Evolutionary conservation across 1,140 invertebrate genomes (phyloP).

Genomic region (Zaprionus inermis): DNA sequence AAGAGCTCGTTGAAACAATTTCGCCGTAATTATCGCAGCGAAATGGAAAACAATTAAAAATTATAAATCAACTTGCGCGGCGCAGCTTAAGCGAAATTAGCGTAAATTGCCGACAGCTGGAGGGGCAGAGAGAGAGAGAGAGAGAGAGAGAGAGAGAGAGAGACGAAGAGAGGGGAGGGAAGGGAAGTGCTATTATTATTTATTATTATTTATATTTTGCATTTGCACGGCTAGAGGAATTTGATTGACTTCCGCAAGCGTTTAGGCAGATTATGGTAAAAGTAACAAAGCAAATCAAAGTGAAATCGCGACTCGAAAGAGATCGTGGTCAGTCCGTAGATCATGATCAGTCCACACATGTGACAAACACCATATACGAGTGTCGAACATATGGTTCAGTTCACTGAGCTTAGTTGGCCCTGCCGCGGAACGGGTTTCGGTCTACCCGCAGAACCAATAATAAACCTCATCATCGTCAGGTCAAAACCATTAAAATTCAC

Average conservation of each 20-base stretch:
- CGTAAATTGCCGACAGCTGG: slow-evolving; percentile 39
- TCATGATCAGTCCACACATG: neutral
- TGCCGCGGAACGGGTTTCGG: neutral
- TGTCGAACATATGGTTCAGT: neutral
- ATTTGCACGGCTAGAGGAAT: slow-evolving; percentile 33
- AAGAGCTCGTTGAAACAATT: slow-evolving; percentile 43
- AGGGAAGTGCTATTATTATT: slow-evolving; percentile 46
- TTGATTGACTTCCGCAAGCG: slow-evolving; percentile 57
- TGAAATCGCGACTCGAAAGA: slow-evolving; percentile 36
- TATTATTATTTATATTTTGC: slow-evolving; percentile 38
- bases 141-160: too few species aligned
- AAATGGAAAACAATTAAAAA: slow-evolving; percentile 55
- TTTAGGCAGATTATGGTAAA: slow-evolving; percentile 66
- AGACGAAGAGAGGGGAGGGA: too few species aligned
- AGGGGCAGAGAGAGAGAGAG: too few species aligned
- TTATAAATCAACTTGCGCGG: slow-evolving; percentile 41
- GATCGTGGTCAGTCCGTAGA: neutral
- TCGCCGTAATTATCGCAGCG: slow-evolving; percentile 28
- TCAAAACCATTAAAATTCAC: slow-evolving; percentile 55
- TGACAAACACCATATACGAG: neutral
- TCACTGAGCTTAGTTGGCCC: neutral
- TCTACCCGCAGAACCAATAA: slow-evolving; percentile 23
- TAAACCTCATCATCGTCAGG: slow-evolving; percentile 18
- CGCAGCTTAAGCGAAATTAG: slow-evolving; percentile 43
- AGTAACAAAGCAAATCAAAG: slow-evolving; percentile 41